Evolutionary conservation across 2,797 vertebrate species (phyloP).

Genomic region (Macropus fuliginosus): DNA sequence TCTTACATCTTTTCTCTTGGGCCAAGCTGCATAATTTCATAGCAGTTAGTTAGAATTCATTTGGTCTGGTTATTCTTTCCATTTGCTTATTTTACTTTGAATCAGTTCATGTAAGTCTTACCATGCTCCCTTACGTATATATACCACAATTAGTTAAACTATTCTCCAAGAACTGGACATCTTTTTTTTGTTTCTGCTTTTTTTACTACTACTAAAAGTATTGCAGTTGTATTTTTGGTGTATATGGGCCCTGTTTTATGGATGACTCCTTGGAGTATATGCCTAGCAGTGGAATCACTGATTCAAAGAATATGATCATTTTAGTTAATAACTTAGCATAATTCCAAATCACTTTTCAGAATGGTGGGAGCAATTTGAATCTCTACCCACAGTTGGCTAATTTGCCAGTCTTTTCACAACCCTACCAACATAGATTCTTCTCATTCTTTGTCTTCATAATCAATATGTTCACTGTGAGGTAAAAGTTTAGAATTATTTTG

Average conservation of each 20-base stretch:
- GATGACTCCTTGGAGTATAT: not conserved
- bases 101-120: not conserved
- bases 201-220: not conserved
- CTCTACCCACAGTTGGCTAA: not conserved
- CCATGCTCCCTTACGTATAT: not conserved
- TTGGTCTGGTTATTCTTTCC: not conserved
- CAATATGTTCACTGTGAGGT: not conserved
- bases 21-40: not conserved
- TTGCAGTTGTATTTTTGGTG: not conserved
- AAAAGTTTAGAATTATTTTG: not conserved
- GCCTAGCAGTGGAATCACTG: not conserved
- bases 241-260: not conserved
- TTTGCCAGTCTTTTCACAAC: not conserved
- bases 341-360: not conserved
- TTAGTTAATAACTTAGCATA: not conserved
- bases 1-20: not conserved
- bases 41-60: not conserved
- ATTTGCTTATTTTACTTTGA: not conserved
- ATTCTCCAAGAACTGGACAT: not conserved
- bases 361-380: not conserved
- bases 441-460: not conserved
- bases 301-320: not conserved
- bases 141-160: not conserved
- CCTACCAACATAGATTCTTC: not conserved
- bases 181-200: not conserved